A percentile compares a stretch with the other conserved stretches of the same genome.
phyloP scores from a whole-genome alignment of 2,888 invertebrate genomes.

The Cephonodes hylas region DNA sequence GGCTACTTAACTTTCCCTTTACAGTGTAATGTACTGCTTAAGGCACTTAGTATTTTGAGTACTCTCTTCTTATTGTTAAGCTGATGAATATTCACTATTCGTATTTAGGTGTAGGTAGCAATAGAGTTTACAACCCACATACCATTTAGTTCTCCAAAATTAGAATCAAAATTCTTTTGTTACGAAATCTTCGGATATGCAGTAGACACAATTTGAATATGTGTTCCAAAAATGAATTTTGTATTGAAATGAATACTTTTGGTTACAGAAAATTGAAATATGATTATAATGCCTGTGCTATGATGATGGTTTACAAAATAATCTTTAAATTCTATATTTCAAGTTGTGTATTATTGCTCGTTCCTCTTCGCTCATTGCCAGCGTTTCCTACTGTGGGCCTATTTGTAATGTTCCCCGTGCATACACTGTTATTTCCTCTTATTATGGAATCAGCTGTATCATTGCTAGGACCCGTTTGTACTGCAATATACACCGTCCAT shows the following conservation, averaged over 20 bases:
- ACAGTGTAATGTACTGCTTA: conserved; percentile 19
- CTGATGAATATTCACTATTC: neutral
- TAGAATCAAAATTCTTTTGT: no score
- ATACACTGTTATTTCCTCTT: conserved; percentile 31
- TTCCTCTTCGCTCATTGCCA: neutral
- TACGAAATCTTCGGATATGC: no score
- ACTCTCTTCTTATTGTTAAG: conserved; percentile 18
- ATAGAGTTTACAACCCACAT: no score
- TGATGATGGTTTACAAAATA: no score
- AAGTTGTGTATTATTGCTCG: neutral
- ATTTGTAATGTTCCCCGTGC: conserved; percentile 18
- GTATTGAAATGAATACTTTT: no score
- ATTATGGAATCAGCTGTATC: conserved; percentile 34
- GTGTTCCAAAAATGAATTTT: no score
- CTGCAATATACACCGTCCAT: conserved; percentile 9
- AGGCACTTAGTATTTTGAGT: neutral
- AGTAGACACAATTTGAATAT: no score
- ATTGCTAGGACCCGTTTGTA: conserved; percentile 28
- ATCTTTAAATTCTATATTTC: neutral
- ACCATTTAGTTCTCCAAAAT: no score
- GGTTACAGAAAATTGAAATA: no score
- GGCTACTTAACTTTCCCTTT: neutral
- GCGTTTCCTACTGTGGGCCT: neutral
- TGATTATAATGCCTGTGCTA: no score
- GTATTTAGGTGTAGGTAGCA: neutral